Evolutionary conservation across 2,888 invertebrate species (phyloP).

Genomic region (Agrochola litura): DNA sequence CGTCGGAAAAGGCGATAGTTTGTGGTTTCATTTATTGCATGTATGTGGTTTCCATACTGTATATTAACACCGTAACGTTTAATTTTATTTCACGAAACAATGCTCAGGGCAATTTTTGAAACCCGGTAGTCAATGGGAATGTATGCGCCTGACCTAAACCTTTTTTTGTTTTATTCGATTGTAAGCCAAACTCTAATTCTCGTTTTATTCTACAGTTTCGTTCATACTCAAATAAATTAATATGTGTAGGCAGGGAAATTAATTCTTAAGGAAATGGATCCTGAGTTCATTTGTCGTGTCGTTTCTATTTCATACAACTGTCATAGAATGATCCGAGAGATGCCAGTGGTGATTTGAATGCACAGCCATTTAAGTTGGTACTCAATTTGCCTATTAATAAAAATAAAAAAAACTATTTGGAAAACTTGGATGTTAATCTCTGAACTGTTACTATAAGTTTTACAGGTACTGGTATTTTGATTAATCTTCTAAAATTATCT

Average conservation of each 20-base stretch:
- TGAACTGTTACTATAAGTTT: not conserved
- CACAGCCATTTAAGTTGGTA: not conserved
- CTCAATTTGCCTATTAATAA: not conserved
- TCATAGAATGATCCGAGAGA: not conserved
- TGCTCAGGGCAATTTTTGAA: not conserved
- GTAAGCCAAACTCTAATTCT: not conserved
- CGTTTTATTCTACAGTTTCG: not conserved
- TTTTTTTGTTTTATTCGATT: conserved; percentile 5
- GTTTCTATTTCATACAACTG: not conserved
- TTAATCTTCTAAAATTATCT: not conserved
- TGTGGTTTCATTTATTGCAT: no score
- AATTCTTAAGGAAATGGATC: not conserved
- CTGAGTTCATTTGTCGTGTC: not conserved
- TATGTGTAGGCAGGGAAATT: not conserved
- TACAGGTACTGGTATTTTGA: not conserved
- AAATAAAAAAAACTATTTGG: no score
- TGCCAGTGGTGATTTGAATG: not conserved
- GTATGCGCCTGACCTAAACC: not conserved
- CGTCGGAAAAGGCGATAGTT: no score
- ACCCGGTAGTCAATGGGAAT: not conserved
- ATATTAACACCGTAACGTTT: not conserved
- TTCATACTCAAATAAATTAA: not conserved
- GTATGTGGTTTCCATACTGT: no score
- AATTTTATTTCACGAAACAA: not conserved
- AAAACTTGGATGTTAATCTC: not conserved